These are phyloP conservation scores for Linnaemya tessellans DNA, from an alignment of 2,888 invertebrate genomes.

Conservation along the genomic window DNA sequence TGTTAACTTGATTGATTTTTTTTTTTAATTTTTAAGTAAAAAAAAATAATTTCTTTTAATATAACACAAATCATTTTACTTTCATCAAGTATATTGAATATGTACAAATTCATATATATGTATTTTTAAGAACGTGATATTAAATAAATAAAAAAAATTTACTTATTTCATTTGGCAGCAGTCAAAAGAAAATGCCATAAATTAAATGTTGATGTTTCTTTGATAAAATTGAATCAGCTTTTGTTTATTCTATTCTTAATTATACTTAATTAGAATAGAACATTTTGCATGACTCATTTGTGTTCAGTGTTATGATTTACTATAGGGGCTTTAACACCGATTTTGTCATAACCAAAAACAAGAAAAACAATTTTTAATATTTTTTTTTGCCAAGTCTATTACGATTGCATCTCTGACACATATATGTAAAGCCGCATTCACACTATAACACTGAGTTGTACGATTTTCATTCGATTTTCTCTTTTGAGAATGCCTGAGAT, in stretches of 20 bases:
- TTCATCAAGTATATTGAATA: not conserved
- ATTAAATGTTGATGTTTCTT: slow-evolving; percentile 37
- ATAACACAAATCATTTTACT: not conserved
- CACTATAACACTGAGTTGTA: no score
- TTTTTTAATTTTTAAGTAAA: not conserved
- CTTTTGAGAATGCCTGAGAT: no score
- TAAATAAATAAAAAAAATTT: slow-evolving; percentile 13
- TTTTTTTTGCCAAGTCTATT: not conserved
- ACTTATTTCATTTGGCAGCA: slow-evolving; percentile 25
- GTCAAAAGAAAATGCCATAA: slow-evolving; percentile 41
- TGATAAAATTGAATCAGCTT: slow-evolving; percentile 46
- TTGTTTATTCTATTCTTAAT: slow-evolving; percentile 42
- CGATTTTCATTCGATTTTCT: no score
- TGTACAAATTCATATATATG: no score
- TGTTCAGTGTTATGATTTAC: slow-evolving; percentile 2
- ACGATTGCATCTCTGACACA: no score
- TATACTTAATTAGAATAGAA: slow-evolving; percentile 21
- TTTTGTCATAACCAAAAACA: not conserved
- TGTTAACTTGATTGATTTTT: not conserved
- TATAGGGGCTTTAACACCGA: not conserved
- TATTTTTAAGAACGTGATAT: slow-evolving; percentile 13
- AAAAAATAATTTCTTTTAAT: not conserved
- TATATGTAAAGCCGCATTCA: no score
- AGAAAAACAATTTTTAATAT: not conserved
- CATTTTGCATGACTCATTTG: slow-evolving; percentile 58